Conservation (phyloP, 2,888 invertebrate species). For the Ennomos quercinarius region DNA sequence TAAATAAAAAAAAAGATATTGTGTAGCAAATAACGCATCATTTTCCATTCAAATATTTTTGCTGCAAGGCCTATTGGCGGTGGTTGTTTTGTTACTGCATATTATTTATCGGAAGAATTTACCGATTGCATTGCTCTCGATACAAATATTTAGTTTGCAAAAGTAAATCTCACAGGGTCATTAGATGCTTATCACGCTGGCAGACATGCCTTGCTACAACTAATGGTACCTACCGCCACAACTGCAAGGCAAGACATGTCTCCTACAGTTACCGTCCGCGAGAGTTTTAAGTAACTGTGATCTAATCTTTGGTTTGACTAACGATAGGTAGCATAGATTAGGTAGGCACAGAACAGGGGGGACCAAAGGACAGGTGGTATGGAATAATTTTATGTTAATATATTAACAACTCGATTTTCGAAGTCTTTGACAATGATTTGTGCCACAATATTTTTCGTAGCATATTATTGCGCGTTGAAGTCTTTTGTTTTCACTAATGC, state of each 20-base stretch:
- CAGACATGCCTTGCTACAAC: conserved; percentile 41
- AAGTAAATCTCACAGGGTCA: conserved; percentile 21
- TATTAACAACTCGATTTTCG: too few relatives aligned
- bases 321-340: conserved; percentile 14
- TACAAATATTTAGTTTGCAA: not conserved
- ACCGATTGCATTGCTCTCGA: not conserved
- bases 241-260: too few relatives aligned
- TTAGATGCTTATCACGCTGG: conserved; percentile 38
- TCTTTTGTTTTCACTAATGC: too few relatives aligned
- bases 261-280: conserved; percentile 38
- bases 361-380: not conserved
- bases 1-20: too few relatives aligned
- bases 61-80: too few relatives aligned
- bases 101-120: not conserved
- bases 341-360: not conserved
- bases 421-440: too few relatives aligned
- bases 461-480: too few relatives aligned
- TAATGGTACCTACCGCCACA: conserved; percentile 17
- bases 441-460: too few relatives aligned
- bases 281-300: not conserved
- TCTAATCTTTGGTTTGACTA: conserved; percentile 15
- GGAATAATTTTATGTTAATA: too few relatives aligned
- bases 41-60: too few relatives aligned
- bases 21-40: too few relatives aligned
- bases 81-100: too few relatives aligned